Base-by-base conservation (phyloP, 1,140 invertebrate genomes). In the Pseudachorutes palmiensis region DNA sequence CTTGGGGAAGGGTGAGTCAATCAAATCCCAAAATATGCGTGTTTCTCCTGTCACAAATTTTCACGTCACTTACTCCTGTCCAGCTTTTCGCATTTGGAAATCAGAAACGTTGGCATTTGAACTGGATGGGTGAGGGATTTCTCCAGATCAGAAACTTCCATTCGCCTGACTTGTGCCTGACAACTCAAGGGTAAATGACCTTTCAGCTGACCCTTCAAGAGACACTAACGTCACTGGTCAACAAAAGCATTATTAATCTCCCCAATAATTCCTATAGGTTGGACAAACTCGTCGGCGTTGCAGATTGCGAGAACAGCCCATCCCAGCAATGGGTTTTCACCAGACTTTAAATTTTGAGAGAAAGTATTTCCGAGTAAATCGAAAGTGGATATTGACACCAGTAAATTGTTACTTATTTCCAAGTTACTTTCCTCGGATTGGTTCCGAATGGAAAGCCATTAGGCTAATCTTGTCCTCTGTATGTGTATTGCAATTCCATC, bases 1-100 rank as follows among this genome's bases (percentile, higher is more conserved):
- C 31, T 31, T 60, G 58, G 58, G 58, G 58, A 60, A 29, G 58
- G 26, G 58, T 60, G 30, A 60, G 58, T 60, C 30, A 30, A 30
- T 32, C 26, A 30, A 30, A 30, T 45, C 19, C 19, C 9, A 55
- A 55, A 55, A 55, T 55, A 9, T 16, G 24, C 9, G 24, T 55
- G 24, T 5, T 29, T 30, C 9, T 55, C 51, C 5, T 5, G 14
- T 14, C 3, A 24, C 5, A 31, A 60, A 12, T 29, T 60, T 28
- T 60, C 9, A 30, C 58, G 26, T 57, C 26, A 57, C 14, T 57
- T 24, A n/a, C 5, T 57, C 14, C 12, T 60, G 26, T 26, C 3
- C 58, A 60, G 58, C 5, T 60, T 3, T 60, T 32, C 14, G 24
- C 58, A 9, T 28, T 32, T 22, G 58, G 58, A 12, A 60, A 31